A percentile compares a stretch with the other conserved stretches of the same genome.
These are phyloP conservation scores for Baryphthengus martii DNA, from an alignment of 2,113 vertebrate genomes.

Conservation along the genomic window DNA sequence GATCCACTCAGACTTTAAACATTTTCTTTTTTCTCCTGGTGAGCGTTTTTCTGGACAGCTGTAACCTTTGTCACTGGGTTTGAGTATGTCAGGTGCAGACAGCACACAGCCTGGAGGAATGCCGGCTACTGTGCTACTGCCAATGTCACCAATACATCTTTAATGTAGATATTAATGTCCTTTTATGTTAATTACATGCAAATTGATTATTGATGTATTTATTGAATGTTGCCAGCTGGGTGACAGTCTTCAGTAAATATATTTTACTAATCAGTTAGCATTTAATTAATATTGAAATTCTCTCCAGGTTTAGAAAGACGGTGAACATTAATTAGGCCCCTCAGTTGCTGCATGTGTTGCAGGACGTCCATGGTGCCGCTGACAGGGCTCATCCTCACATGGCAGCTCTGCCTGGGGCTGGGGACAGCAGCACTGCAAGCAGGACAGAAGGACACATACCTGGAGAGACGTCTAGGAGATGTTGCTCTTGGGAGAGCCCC, in stretches of 20 bases:
- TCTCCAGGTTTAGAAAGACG: background rate
- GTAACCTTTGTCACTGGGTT: background rate
- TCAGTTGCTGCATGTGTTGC: background rate
- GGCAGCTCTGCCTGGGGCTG: too few species aligned
- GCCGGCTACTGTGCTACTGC: background rate
- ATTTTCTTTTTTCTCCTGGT: too few species aligned
- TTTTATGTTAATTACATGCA: constrained; percentile 2
- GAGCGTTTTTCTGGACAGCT: background rate
- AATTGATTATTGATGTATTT: constrained; percentile 45
- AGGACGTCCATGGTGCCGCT: rapidly evolving
- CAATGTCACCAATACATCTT: background rate
- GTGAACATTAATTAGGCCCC: background rate
- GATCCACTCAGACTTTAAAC: background rate
- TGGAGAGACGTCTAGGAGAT: background rate
- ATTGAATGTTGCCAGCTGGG: constrained; percentile 33
- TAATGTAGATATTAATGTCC: background rate
- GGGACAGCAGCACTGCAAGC: too few species aligned
- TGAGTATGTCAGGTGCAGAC: background rate
- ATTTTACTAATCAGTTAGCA: constrained; percentile 43
- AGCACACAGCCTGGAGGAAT: background rate
- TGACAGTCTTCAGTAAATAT: constrained; percentile 42
- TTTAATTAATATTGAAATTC: constrained; percentile 19
- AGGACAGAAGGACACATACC: rapidly evolving
- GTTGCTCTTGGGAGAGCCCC: background rate
- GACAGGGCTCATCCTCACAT: too few species aligned